Percentiles rank a stretch among this genome's conserved stretches.
Conservation (phyloP, 1,140 invertebrate species). For the Vollenhovia emeryi region DNA sequence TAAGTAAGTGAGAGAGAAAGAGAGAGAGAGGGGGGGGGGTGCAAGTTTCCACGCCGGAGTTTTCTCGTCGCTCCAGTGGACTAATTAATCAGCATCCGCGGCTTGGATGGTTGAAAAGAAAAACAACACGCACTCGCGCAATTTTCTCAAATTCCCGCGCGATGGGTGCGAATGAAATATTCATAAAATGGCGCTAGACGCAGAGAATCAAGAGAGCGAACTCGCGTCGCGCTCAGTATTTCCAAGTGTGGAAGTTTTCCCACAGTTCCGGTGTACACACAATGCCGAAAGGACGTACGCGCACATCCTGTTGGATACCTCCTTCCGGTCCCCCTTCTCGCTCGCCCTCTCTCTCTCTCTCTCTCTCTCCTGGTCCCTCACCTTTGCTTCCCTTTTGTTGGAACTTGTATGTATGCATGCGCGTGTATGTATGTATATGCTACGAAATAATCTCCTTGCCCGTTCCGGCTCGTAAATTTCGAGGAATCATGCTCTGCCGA, state of each 20-base stretch:
- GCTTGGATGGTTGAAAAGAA: not conserved
- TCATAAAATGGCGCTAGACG: slow-evolving; percentile 56
- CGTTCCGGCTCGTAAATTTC: slow-evolving; percentile 70
- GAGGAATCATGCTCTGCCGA: slow-evolving; percentile 63
- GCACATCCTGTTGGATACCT: slow-evolving; percentile 77
- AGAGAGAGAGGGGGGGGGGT: no score
- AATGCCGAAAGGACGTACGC: slow-evolving; percentile 77
- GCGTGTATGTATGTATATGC: not conserved
- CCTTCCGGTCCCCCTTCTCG: slow-evolving; percentile 69
- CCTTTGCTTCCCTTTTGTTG: slow-evolving; percentile 50
- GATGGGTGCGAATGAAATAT: slow-evolving; percentile 57
- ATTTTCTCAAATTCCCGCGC: slow-evolving; percentile 34
- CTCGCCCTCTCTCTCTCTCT: slow-evolving; percentile 2
- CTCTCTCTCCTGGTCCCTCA: slow-evolving; percentile 24
- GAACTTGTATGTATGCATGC: not conserved
- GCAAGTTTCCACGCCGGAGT: slow-evolving; percentile 26
- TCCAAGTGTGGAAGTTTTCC: slow-evolving; percentile 76
- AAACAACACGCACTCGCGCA: slow-evolving; percentile 38
- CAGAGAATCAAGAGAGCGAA: not conserved
- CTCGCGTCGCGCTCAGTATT: not conserved
- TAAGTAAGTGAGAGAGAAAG: no score
- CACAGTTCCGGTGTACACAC: slow-evolving; percentile 79
- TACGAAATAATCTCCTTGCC: slow-evolving; percentile 60
- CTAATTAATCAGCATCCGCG: slow-evolving; percentile 46
- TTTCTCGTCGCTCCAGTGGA: slow-evolving; percentile 32